Evolutionary conservation across 1,140 invertebrate species (phyloP).

Genomic region (Penaeus vannamei): DNA sequence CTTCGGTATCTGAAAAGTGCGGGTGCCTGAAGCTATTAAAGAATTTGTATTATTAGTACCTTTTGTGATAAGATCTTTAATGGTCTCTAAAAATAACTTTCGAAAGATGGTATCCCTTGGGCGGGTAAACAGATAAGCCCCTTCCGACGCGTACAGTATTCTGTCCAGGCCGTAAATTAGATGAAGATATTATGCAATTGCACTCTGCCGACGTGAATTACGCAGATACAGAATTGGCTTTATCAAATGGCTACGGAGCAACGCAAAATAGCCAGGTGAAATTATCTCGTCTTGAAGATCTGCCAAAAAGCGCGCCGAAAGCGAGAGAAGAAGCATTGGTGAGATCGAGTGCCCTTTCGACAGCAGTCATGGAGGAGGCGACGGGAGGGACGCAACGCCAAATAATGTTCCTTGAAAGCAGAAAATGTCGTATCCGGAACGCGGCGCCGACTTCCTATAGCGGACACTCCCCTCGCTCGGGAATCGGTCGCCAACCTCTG

Average conservation of each 20-base stretch:
- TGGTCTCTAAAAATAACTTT: background rate
- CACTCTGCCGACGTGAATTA: background rate
- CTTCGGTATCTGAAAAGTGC: constrained; percentile 15
- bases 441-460: no score
- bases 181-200: no score
- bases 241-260: constrained; percentile 29
- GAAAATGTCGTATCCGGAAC: no score
- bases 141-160: no score
- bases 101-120: no score
- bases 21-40: background rate
- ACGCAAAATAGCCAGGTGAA: constrained; percentile 8
- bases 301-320: constrained; percentile 2
- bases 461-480: no score
- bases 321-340: background rate
- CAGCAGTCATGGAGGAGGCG: no score
- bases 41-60: background rate
- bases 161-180: no score
- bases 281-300: constrained; percentile 25
- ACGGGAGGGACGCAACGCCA: no score
- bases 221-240: background rate
- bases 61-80: background rate
- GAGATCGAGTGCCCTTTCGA: background rate
- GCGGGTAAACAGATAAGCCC: no score
- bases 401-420: no score
- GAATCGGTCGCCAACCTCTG: no score